Conservation (phyloP, 35 echinoderm and acorn worm genomes). For the Apostichopus parvimensis region DNA sequence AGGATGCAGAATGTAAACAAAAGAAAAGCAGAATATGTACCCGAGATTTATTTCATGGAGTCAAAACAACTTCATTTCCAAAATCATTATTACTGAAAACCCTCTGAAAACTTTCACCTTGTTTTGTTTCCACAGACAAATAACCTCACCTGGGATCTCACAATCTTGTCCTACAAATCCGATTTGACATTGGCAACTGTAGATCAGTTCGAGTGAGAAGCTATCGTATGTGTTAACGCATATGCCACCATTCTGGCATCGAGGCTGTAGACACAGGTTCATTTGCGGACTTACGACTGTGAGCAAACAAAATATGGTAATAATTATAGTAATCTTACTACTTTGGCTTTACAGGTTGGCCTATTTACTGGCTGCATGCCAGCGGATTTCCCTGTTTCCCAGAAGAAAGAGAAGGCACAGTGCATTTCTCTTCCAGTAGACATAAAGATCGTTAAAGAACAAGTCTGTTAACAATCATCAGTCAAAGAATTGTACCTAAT, state of each 20-base stretch:
- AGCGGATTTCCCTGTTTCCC: too few relatives aligned
- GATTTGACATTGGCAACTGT: slow-evolving; percentile 26
- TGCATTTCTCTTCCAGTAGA: too few relatives aligned
- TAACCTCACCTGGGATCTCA: slow-evolving; percentile 30
- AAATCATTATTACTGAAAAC: not conserved
- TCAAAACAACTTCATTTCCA: too few relatives aligned
- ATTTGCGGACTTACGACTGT: slow-evolving; percentile 10
- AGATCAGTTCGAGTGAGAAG: not conserved
- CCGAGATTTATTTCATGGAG: too few relatives aligned
- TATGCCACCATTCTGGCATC: slow-evolving; percentile 2
- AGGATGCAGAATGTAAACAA: too few relatives aligned
- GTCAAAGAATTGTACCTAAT: too few relatives aligned
- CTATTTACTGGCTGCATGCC: too few relatives aligned
- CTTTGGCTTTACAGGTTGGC: too few relatives aligned
- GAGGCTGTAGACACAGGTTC: not conserved
- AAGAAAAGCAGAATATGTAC: too few relatives aligned
- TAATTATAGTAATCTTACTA: not conserved
- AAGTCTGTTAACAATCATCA: too few relatives aligned
- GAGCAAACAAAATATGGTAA: not conserved
- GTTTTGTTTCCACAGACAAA: not conserved
- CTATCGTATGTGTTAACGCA: slow-evolving; percentile 47
- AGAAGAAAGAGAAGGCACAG: too few relatives aligned
- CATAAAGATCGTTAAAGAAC: too few relatives aligned
- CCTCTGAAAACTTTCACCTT: not conserved
- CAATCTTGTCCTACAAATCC: slow-evolving; percentile 44